Evolutionary conservation across 2,888 invertebrate species (phyloP), one percentile per base, ranked within the genome.

Genomic region (Eledona agricola): DNA sequence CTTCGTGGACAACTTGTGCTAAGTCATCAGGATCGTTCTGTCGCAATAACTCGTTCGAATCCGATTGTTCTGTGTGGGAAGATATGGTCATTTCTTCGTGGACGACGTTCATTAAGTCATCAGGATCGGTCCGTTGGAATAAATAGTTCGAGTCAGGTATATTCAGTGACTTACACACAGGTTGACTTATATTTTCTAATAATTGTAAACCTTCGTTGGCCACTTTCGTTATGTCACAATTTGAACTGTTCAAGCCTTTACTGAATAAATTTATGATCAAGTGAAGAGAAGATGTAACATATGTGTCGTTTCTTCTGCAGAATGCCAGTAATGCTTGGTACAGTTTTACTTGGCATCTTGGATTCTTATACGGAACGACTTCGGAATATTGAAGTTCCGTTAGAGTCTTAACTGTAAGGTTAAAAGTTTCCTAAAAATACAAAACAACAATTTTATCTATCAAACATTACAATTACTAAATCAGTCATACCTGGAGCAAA

Each of bases 181-280:
- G 37, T 22, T 37, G 37, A 23, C 37, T 37, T 3, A 37, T 37
- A 15, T 23, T 37, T 23, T 37, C 37, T 22, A 37, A 11, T 5
- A 37, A 12, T 3, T 37, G 12, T 15, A 37, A 37, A 10, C 37
- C 37, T 23, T 37, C 22, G 11, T 1, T 25, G n/a, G 13, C 22
- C 7, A 22, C 23, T 12, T 25, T 10, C n/a, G 9, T 5, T 13
- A 37, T 15, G 10, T 9, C 4, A 13, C 4, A 10, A 13, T 22
- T 37, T 1, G 20, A 17, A 19, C 19, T 37, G 2, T 13, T 22
- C n/a, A 10, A n/a, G 12, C 37, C 37, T 2, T 12, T 23, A 12
- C 10, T 37, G 7, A 37, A 23, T 12, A 37, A 23, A 11, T 12
- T 22, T n/a, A 37, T 22, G 1, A 9, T n/a, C 11, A 20, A 23